A percentile compares a stretch with the other conserved stretches of the same genome.
Conservation (phyloP, 2,888 invertebrate genomes). For the Galeruca laticollis region DNA sequence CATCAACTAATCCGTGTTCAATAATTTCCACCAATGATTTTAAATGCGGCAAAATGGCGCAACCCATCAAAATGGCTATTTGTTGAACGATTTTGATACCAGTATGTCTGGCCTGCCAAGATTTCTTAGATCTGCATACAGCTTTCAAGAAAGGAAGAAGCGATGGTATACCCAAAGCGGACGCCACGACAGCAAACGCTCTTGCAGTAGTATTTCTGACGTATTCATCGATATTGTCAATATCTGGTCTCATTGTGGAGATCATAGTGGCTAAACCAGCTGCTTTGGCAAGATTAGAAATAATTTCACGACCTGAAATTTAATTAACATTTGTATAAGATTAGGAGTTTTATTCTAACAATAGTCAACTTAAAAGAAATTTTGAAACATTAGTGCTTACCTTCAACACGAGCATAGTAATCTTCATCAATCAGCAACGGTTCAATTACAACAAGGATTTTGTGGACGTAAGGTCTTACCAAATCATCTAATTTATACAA, state of each 20-base stretch:
- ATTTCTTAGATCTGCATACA: constrained; percentile 98
- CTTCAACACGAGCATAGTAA: constrained; percentile 99
- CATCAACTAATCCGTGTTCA: constrained; percentile 97
- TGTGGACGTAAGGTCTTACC: constrained; percentile 99
- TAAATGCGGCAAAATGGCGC: constrained; percentile 98
- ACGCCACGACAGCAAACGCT: constrained; percentile 99
- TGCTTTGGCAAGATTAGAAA: constrained; percentile 98
- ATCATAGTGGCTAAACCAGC: constrained; percentile 99
- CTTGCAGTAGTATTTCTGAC: constrained; percentile 99
- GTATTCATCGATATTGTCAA: constrained; percentile 99
- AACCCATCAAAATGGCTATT: constrained; percentile 99
- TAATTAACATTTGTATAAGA: not conserved
- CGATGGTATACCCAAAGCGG: constrained; percentile 97
- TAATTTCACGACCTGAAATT: constrained; percentile 84
- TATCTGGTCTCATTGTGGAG: constrained; percentile 99
- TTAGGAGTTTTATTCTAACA: too few relatives aligned
- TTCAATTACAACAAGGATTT: constrained; percentile 99
- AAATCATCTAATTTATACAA: constrained; percentile 98
- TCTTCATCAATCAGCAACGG: constrained; percentile 99
- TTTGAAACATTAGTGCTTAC: constrained; percentile 61
- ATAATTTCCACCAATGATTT: constrained; percentile 99
- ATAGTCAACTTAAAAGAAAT: not conserved
- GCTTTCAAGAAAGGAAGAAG: constrained; percentile 98
- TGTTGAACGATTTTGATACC: constrained; percentile 99
- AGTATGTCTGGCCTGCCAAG: constrained; percentile 98